phyloP scores from a whole-genome alignment of 2,888 invertebrate genomes.

The Toxonevra muliebris region DNA sequence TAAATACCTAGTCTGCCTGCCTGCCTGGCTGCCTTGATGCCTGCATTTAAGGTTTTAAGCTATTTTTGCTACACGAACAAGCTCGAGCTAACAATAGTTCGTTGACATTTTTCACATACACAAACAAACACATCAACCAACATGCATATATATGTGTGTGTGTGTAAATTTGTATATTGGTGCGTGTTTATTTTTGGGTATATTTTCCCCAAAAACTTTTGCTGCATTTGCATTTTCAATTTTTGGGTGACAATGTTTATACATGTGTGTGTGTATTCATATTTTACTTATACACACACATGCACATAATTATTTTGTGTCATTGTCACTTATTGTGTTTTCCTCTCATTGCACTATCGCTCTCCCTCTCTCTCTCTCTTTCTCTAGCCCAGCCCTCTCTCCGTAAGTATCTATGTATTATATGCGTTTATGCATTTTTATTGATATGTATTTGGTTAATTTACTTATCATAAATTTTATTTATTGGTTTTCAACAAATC shows the following conservation, averaged over 20 bases:
- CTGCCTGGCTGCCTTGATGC: too few species aligned
- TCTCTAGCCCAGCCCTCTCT: too few species aligned
- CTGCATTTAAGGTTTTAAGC: too few species aligned
- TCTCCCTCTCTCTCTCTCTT: too few species aligned
- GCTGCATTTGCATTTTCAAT: slow-evolving; percentile 8
- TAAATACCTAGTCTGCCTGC: too few species aligned
- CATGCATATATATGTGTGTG: neutral
- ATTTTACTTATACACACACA: slow-evolving; percentile 15
- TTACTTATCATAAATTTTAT: too few species aligned
- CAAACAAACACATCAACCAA: neutral
- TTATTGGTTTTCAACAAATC: too few species aligned
- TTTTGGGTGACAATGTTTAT: neutral
- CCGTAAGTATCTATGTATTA: too few species aligned
- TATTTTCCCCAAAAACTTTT: neutral
- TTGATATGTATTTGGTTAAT: too few species aligned
- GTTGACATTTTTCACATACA: slow-evolving; percentile 21
- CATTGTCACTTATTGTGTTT: too few species aligned
- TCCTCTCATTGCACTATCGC: too few species aligned
- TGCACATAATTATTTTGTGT: slow-evolving; percentile 3
- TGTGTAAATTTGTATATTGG: neutral
- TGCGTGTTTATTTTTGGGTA: neutral
- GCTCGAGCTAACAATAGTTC: slow-evolving; percentile 11
- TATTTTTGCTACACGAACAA: neutral
- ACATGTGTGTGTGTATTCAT: slow-evolving; percentile 10
- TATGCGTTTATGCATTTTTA: too few species aligned